These are phyloP conservation scores for Loxodonta africana DNA, from an alignment of 2,113 vertebrate genomes.

Conservation along the genomic window DNA sequence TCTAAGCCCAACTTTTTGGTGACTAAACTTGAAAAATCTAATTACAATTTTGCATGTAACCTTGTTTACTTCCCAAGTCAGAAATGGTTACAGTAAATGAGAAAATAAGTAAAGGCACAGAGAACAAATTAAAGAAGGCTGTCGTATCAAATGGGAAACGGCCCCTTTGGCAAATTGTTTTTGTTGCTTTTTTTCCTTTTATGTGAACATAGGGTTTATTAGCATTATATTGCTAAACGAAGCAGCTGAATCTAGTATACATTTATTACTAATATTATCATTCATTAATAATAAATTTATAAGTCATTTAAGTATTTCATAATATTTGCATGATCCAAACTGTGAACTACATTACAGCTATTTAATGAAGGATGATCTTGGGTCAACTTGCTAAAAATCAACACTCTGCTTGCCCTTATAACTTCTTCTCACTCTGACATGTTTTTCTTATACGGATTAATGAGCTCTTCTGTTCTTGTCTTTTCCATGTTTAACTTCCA, in stretches of 20 bases:
- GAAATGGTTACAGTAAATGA: slow-evolving; percentile 83
- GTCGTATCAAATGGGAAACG: slow-evolving; percentile 82
- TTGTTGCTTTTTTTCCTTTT: slow-evolving; percentile 83
- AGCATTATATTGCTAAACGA: slow-evolving; percentile 82
- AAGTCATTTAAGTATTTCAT: slow-evolving; percentile 82
- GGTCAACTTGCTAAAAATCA: slow-evolving; percentile 82
- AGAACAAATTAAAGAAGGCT: slow-evolving; percentile 86
- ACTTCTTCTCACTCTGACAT: slow-evolving; percentile 72
- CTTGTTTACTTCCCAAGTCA: slow-evolving; percentile 80
- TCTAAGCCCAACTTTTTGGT: slow-evolving; percentile 64
- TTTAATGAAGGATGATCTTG: slow-evolving; percentile 82
- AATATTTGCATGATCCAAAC: slow-evolving; percentile 85
- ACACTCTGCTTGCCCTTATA: slow-evolving; percentile 38
- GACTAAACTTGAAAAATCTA: slow-evolving; percentile 78
- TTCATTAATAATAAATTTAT: slow-evolving; percentile 86
- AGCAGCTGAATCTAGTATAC: slow-evolving; percentile 82
- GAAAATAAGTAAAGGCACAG: slow-evolving; percentile 84
- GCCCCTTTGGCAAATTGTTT: slow-evolving; percentile 85
- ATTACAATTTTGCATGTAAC: slow-evolving; percentile 73
- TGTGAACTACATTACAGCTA: slow-evolving; percentile 74
- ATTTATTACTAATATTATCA: slow-evolving; percentile 80
- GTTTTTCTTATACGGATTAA: slow-evolving; percentile 79
- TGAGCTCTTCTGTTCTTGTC: slow-evolving; percentile 78
- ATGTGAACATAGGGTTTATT: slow-evolving; percentile 84
- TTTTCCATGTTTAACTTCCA: slow-evolving; percentile 78